These are phyloP conservation scores for Halcyon malimbica DNA, from an alignment of 2,113 vertebrate species.

Conservation along the genomic window DNA sequence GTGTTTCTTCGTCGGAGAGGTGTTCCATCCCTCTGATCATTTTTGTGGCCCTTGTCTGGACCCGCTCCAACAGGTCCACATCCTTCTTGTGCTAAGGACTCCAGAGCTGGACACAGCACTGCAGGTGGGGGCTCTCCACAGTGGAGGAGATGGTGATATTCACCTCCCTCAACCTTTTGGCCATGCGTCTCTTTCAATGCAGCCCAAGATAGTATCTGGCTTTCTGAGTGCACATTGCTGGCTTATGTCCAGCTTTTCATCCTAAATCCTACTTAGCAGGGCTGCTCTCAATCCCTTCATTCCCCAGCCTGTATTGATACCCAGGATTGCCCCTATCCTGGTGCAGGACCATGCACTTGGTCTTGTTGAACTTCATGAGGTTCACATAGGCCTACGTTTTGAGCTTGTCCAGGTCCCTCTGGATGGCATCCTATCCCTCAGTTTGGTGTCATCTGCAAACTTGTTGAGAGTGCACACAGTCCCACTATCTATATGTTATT, in stretches of 20 bases:
- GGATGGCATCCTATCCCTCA: not conserved
- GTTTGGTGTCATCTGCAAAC: not conserved
- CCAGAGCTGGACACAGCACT: not conserved
- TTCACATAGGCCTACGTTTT: too few species aligned
- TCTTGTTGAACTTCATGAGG: too few species aligned
- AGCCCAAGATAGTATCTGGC: fast-evolving
- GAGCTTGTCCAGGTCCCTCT: not conserved
- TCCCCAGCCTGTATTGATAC: too few species aligned
- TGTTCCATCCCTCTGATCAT: not conserved
- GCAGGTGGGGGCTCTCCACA: not conserved
- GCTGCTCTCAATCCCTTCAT: too few species aligned
- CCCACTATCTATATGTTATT: not conserved
- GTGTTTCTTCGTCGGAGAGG: not conserved
- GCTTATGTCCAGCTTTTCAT: not conserved
- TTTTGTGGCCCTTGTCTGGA: not conserved
- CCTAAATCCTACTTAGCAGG: not conserved
- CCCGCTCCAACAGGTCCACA: not conserved
- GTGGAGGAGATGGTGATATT: not conserved
- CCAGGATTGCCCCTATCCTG: too few species aligned
- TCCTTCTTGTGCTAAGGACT: not conserved
- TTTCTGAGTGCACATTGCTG: not conserved
- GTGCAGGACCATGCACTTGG: too few species aligned
- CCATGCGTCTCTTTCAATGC: not conserved
- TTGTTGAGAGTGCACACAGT: not conserved
- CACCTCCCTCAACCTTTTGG: not conserved